Evolutionary conservation across 1,140 invertebrate species (phyloP).

Genomic region (Lysiphlebus fabarum): DNA sequence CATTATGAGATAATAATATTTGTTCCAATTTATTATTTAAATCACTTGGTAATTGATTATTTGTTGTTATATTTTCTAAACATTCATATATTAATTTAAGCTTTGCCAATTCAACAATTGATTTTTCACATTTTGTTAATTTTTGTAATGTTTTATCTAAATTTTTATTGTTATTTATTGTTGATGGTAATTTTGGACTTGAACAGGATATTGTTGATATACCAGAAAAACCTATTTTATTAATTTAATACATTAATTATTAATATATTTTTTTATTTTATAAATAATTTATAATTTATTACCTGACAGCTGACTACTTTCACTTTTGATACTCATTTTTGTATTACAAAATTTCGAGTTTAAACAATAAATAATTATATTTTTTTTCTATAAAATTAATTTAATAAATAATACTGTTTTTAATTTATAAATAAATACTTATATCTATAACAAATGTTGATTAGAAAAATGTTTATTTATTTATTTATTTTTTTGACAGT

Average conservation of each 20-base stretch:
- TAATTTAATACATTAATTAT: slow-evolving; percentile 15
- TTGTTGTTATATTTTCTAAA: slow-evolving; percentile 24
- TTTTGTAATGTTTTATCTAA: slow-evolving; percentile 27
- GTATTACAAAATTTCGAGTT: background rate
- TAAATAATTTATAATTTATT: background rate
- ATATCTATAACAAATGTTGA: too few relatives aligned
- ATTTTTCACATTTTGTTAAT: slow-evolving; percentile 33
- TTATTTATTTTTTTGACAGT: too few relatives aligned
- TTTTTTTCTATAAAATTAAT: too few relatives aligned
- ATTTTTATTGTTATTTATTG: slow-evolving; percentile 20
- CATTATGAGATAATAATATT: slow-evolving; percentile 30
- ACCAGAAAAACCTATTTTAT: slow-evolving; percentile 28
- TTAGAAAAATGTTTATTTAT: too few relatives aligned
- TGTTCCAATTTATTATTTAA: slow-evolving; percentile 30
- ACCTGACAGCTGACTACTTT: slow-evolving; percentile 37
- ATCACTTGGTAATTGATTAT: slow-evolving; percentile 22
- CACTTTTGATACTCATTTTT: slow-evolving; percentile 33
- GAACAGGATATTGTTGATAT: slow-evolving; percentile 34
- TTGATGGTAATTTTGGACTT: slow-evolving; percentile 16
- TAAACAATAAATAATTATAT: too few relatives aligned
- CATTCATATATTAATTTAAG: slow-evolving; percentile 33
- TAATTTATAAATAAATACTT: too few relatives aligned
- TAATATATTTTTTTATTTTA: too few relatives aligned
- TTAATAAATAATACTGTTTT: too few relatives aligned
- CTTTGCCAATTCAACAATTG: slow-evolving; percentile 30